Conservation (phyloP, 2,888 invertebrate species). For the Cephus spinipes region DNA sequence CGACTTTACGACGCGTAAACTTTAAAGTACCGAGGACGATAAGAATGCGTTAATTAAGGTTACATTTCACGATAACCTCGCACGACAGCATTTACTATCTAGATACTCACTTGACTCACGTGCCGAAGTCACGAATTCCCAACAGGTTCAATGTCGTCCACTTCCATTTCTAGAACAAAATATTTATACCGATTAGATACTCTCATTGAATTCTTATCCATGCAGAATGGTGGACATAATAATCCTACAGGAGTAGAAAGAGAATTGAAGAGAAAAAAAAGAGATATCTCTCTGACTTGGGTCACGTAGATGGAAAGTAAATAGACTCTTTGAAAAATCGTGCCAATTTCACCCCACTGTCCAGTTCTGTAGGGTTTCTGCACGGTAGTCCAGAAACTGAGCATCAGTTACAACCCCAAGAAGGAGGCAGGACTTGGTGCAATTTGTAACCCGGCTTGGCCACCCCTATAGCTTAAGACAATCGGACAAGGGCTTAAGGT, state of each 20-base stretch:
- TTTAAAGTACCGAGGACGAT: slow-evolving; percentile 23
- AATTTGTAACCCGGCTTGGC: slow-evolving; percentile 43
- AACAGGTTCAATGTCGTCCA: neutral
- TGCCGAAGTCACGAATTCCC: neutral
- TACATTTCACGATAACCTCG: slow-evolving; percentile 31
- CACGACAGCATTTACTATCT: neutral
- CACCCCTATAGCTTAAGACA: slow-evolving; percentile 37
- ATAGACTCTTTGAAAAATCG: slow-evolving; percentile 43
- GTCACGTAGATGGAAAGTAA: slow-evolving; percentile 30
- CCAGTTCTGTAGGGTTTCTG: neutral
- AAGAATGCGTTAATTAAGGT: slow-evolving; percentile 31
- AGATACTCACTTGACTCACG: neutral
- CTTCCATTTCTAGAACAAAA: neutral
- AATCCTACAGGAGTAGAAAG: neutral
- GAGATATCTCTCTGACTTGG: neutral
- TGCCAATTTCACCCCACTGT: slow-evolving; percentile 26
- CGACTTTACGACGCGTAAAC: slow-evolving; percentile 31
- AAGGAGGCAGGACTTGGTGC: slow-evolving; percentile 30
- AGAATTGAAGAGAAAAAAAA: neutral
- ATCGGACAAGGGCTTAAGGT: slow-evolving; percentile 29
- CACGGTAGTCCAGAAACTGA: neutral
- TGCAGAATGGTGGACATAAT: neutral
- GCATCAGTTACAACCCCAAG: neutral
- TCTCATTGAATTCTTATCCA: neutral
- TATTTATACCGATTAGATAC: neutral